Conservation (phyloP, 2,797 vertebrate species). For the Sebastes matsubarae region DNA sequence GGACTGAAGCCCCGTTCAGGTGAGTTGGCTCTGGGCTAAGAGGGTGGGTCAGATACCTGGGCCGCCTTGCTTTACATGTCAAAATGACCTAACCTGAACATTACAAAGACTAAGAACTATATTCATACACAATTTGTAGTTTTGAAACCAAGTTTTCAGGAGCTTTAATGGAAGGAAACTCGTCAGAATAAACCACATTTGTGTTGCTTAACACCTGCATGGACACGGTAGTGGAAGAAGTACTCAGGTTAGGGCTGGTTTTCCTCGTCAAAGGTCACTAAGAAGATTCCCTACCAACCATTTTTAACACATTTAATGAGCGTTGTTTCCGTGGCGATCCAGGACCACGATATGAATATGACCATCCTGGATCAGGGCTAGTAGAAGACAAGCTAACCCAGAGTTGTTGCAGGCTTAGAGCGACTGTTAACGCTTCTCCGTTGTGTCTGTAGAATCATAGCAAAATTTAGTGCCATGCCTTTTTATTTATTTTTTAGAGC, state of each 20-base stretch:
- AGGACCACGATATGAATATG: neutral
- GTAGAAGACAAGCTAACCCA: neutral
- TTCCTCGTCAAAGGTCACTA: neutral
- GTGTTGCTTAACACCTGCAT: neutral
- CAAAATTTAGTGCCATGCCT: neutral
- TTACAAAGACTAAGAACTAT: neutral
- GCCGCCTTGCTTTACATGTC: neutral
- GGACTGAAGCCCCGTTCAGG: constrained; percentile 95
- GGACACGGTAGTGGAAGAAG: neutral
- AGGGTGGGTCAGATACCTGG: neutral
- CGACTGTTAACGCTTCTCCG: neutral
- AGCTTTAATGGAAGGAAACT: neutral
- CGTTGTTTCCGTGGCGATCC: neutral
- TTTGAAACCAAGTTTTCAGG: neutral
- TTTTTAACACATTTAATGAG: neutral
- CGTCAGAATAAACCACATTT: neutral
- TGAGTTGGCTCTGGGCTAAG: constrained; percentile 68
- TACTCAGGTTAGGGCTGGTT: too few species aligned
- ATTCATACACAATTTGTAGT: neutral
- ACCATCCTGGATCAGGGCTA: neutral
- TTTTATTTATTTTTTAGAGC: neutral
- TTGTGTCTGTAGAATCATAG: constrained; percentile 6
- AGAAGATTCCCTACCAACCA: neutral
- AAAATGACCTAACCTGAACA: neutral
- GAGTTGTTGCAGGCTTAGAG: neutral